Evolutionary conservation across 2,797 vertebrate species (phyloP), one percentile per base, ranked within the genome.

Genomic region (Urocyon cinereoargenteus): DNA sequence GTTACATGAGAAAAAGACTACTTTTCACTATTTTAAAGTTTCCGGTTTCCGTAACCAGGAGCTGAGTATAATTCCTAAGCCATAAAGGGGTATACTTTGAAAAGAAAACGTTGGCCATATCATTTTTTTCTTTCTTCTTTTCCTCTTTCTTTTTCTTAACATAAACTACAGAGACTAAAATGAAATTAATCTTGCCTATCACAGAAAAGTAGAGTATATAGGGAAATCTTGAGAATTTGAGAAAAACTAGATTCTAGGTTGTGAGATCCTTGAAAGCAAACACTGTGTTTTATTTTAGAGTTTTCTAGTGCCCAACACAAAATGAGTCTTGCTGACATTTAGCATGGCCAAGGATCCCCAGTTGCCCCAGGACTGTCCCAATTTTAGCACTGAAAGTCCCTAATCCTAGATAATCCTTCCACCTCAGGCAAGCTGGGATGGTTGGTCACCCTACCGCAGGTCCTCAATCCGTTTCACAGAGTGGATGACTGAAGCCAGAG

Each of bases 101-200:
- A 34, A 40, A 93, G 24, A 31, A 77, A 57, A 93, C 88, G 28
- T n/a, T 59, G 22, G 14, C n/a, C 22, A 36, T 59, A 59, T 45
- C 34, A 40, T 40, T 40, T 40, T 40, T 40, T 6, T 40, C 40
- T 40, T 40, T 40, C 40, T 40, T 62, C n/a, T 57, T 73, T 91
- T 92, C 78, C 14, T 75, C 28, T 75, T 26, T 13, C 3, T 73
- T 28, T 49, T 87, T 95, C n/a, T 24, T 18, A 57, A 68, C 45
- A 83, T 89, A 96, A 96, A 97, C 34, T 78, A 64, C 14, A 90
- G 22, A 90, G 36, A 85, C 19, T 31, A 94, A 90, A 89, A 62
- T 31, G 24, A 78, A 91, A 86, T 75, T 34, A 66, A 28, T 86
- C n/a, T 45, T 78, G 31, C 12, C 21, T 95, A 14, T 70, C 26